Base-by-base conservation (phyloP, 1,140 invertebrate genomes). In the Pseudomyrmex cubaensis region DNA sequence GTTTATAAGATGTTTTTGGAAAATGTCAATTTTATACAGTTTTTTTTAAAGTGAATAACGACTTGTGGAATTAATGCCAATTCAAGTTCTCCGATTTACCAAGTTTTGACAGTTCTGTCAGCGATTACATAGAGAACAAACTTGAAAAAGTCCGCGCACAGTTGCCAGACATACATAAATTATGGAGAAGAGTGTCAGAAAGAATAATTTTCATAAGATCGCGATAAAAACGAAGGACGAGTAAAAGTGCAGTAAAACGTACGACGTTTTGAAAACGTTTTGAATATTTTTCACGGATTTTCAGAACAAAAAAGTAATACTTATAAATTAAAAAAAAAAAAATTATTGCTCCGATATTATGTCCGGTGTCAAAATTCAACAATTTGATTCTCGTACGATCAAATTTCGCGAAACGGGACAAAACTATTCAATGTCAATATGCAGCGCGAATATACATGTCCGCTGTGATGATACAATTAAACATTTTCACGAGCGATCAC, bases 401-500 rank as follows among this genome's bases (percentile, higher is more conserved):
- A 56, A 67, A 77, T 67, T 78, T 46, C 46, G 7, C 61, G 52
- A 76, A 76, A 66, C 35, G n/a, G 35, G 48, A 22, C 48, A 64
- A 25, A 12, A 25, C 46, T n/a, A 50, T 62, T 12, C 52, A 70
- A 57, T 78, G 76, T 78, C 35, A 70, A 59, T 52, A 22, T 44
- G 46, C 61, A 66, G 52, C 25, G 76, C 76, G 0, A n/a, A 17
- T 15, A 12, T 3, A 17, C 13, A 46, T 17, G 8, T 10, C 56
- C 54, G 10, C 35, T 46, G 35, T 35, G 15, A 48, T 35, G 35
- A 20, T 13, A 52, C 35, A 46, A 20, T 69, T 70, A 46, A 50
- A 59, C 20, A 62, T 80, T 82, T 61, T 75, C 59, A 64, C 70
- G 35, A 48, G 12, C 57, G 57, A 74, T 82, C 57, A 17, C 57